phyloP scores from a whole-genome alignment of 2,888 invertebrate genomes.

The Himalopsyche japonica region DNA sequence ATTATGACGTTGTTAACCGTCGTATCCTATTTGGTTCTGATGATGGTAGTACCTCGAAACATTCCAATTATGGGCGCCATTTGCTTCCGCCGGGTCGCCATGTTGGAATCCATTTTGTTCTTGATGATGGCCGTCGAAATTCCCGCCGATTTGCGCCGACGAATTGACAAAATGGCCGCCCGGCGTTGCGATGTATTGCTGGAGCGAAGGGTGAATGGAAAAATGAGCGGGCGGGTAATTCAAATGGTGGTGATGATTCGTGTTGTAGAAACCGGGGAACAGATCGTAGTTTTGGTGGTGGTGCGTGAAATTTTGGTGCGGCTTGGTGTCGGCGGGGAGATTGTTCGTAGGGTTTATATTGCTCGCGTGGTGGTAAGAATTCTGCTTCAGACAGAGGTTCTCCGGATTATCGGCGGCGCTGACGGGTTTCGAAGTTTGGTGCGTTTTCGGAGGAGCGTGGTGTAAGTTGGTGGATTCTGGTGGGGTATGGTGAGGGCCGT shows the following conservation, averaged over 20 bases:
- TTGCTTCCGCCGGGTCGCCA: not conserved
- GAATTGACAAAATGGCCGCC: conserved; percentile 9
- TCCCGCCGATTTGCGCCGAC: conserved; percentile 5
- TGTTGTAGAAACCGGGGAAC: conserved; percentile 31
- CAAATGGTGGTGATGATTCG: conserved; percentile 12
- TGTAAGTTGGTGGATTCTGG: conserved; percentile 40
- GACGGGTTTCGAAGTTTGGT: not conserved
- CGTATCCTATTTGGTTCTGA: conserved; percentile 33
- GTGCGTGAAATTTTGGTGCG: conserved; percentile 7
- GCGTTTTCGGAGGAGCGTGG: not conserved
- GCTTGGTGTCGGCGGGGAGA: not conserved
- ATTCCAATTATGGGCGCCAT: conserved; percentile 22
- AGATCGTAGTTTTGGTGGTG: conserved; percentile 36
- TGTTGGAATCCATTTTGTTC: conserved; percentile 2
- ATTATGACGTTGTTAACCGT: not conserved
- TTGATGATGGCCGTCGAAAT: conserved; percentile 10
- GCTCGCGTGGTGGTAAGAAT: conserved; percentile 2
- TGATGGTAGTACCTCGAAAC: conserved; percentile 26
- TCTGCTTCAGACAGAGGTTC: conserved; percentile 32
- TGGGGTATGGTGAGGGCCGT: conserved; percentile 49
- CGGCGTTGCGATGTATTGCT: conserved; percentile 31
- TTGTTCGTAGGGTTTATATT: not conserved
- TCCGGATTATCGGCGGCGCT: conserved; percentile 27
- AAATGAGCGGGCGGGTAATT: conserved; percentile 21
- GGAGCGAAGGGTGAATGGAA: conserved; percentile 27